Evolutionary conservation across 2,113 vertebrate species (phyloP).

Genomic region (Prionailurus viverrinus): DNA sequence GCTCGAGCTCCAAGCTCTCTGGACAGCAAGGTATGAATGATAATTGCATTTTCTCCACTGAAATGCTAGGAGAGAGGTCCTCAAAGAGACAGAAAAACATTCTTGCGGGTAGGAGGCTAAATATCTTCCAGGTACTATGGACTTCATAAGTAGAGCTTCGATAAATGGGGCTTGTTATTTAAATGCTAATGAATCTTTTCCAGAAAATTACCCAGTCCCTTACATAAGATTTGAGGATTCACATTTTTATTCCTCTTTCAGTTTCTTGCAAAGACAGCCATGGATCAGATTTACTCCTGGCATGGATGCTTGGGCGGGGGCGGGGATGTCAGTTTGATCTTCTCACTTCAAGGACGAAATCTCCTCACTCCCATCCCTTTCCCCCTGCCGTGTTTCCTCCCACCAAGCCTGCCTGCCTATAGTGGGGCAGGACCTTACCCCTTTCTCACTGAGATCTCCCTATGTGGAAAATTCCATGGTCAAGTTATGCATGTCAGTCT

Average conservation of each 20-base stretch:
- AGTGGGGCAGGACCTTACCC: background rate
- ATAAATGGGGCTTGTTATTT: conserved; percentile 74
- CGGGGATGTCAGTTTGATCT: too few species aligned
- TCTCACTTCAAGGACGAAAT: background rate
- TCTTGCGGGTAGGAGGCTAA: conserved; percentile 54
- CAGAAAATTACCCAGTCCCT: conserved; percentile 71
- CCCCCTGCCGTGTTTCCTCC: fast-evolving
- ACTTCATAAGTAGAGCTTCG: conserved; percentile 68
- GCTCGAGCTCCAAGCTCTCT: background rate
- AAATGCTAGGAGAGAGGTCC: background rate
- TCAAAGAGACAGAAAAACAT: background rate
- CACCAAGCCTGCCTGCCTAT: fast-evolving
- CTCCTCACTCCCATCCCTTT: background rate
- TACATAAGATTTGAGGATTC: conserved; percentile 62
- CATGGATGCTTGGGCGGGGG: background rate
- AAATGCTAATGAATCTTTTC: conserved; percentile 80
- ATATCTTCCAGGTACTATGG: conserved; percentile 59
- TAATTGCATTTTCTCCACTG: conserved; percentile 4
- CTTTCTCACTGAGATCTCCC: background rate
- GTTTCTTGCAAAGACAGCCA: background rate
- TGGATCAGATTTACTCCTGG: background rate
- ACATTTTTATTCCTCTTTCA: conserved; percentile 64
- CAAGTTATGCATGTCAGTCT: background rate
- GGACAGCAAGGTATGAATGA: conserved; percentile 54
- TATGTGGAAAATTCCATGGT: background rate